Evolutionary conservation across 2,797 vertebrate species (phyloP).

Genomic region (Crocidura indochinensis): DNA sequence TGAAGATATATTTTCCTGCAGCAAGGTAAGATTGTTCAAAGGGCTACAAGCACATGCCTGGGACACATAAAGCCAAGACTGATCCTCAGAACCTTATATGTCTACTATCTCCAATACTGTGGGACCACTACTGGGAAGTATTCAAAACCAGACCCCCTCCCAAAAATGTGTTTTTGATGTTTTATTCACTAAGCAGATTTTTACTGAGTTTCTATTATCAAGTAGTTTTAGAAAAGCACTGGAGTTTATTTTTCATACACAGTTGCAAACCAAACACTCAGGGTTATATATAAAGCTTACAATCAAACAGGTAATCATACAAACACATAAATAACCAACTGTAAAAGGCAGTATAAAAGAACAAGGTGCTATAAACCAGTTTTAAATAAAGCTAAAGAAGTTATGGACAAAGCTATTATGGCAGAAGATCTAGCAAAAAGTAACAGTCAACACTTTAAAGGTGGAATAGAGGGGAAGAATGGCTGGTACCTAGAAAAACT

Average conservation of each 20-base stretch:
- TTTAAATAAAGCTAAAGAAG: constrained; percentile 1
- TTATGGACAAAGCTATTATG: too few relatives aligned
- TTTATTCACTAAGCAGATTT: constrained; percentile 62
- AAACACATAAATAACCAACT: not conserved
- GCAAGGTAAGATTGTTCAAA: too few relatives aligned
- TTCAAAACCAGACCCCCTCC: too few relatives aligned
- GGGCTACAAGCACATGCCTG: too few relatives aligned
- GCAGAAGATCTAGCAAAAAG: constrained; percentile 46
- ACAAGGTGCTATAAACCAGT: constrained; percentile 21
- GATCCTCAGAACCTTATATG: too few relatives aligned
- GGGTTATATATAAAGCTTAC: too few relatives aligned
- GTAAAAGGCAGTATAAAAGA: constrained; percentile 43
- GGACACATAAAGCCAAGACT: too few relatives aligned
- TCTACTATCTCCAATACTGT: too few relatives aligned
- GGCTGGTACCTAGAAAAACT: not conserved
- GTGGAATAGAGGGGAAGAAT: not conserved
- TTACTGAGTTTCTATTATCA: not conserved
- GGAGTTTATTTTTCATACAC: not conserved
- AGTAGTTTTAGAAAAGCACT: not conserved
- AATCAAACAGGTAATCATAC: constrained; percentile 58
- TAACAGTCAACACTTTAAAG: constrained; percentile 1
- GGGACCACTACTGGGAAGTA: too few relatives aligned
- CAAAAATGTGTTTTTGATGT: not conserved
- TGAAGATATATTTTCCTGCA: constrained; percentile 34
- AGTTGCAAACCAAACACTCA: constrained; percentile 46